These are phyloP conservation scores for Dasyprocta punctata DNA, from an alignment of 2,113 vertebrate species.

Conservation along the genomic window DNA sequence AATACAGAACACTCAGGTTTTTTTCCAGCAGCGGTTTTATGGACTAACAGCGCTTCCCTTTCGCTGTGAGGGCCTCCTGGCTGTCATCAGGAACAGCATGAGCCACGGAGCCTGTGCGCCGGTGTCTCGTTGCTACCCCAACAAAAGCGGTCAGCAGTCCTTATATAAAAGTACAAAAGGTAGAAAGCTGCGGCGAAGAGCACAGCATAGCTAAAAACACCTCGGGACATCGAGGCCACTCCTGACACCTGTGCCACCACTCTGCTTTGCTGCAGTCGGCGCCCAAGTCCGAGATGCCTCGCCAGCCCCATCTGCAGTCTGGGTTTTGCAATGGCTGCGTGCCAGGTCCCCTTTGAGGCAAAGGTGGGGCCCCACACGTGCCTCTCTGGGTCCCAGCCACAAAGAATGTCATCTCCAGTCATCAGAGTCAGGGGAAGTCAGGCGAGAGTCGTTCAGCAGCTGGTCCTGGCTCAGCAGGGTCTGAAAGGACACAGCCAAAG, in stretches of 20 bases:
- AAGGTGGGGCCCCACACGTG: slow-evolving; percentile 33
- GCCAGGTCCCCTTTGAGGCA: neutral
- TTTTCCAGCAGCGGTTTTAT: slow-evolving; percentile 44
- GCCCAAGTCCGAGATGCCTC: fast-evolving
- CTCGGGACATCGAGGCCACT: neutral
- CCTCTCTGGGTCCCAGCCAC: slow-evolving; percentile 63
- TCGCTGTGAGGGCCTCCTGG: neutral
- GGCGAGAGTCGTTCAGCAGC: slow-evolving; percentile 88
- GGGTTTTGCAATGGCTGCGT: neutral
- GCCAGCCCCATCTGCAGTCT: neutral
- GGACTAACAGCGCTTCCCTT: neutral
- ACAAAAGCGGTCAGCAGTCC: neutral
- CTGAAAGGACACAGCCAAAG: slow-evolving; percentile 86
- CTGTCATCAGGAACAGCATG: neutral
- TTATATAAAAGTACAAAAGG: slow-evolving; percentile 63
- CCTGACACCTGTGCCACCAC: neutral
- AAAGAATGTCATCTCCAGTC: slow-evolving; percentile 82
- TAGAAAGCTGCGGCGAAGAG: neutral
- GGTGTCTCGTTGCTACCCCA: neutral
- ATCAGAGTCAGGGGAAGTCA: slow-evolving; percentile 85
- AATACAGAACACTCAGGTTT: neutral
- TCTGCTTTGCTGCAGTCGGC: neutral
- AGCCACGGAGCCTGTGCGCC: neutral
- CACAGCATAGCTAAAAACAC: neutral
- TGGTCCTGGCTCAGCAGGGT: slow-evolving; percentile 92